phyloP scores from a whole-genome alignment of 2,888 invertebrate species.

The Drosophila niveifrons region DNA sequence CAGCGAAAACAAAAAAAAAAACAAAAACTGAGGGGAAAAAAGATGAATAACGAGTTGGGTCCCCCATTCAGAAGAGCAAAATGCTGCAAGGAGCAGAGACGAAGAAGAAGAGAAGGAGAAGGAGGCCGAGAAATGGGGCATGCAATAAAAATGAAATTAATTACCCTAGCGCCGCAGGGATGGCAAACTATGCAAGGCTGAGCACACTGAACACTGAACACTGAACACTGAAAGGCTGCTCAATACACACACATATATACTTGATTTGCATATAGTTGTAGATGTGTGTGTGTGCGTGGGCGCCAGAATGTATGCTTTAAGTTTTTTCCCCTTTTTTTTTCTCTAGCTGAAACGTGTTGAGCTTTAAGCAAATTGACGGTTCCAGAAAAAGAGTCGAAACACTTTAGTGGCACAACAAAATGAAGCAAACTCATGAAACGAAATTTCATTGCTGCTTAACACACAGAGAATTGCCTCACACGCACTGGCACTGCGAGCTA shows the following conservation, averaged over 20 bases:
- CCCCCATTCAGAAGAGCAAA: slow-evolving; percentile 30
- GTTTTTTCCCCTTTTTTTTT: slow-evolving; percentile 31
- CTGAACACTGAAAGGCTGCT: not conserved
- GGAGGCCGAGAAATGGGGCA: slow-evolving; percentile 46
- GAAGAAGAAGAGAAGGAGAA: not conserved
- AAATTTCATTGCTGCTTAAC: slow-evolving; percentile 54
- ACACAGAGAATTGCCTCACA: slow-evolving; percentile 27
- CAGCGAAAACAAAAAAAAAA: slow-evolving; percentile 9
- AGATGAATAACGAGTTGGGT: slow-evolving; percentile 49
- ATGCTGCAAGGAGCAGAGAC: slow-evolving; percentile 21
- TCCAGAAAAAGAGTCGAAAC: slow-evolving; percentile 38
- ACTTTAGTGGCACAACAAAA: slow-evolving; percentile 15
- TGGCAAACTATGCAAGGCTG: slow-evolving; percentile 20
- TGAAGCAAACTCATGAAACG: slow-evolving; percentile 44
- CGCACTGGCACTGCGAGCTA: slow-evolving; percentile 7
- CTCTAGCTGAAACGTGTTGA: slow-evolving; percentile 13
- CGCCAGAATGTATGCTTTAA: slow-evolving; percentile 39
- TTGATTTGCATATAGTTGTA: slow-evolving; percentile 8
- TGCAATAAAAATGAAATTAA: slow-evolving; percentile 78
- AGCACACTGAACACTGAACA: too few species aligned
- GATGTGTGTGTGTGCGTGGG: not conserved
- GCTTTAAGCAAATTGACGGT: slow-evolving; percentile 37
- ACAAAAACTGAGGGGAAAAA: not conserved
- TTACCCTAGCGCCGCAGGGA: slow-evolving; percentile 53
- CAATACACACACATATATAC: not conserved